Base-by-base conservation (phyloP, 2,113 vertebrate species). In the Mirounga angustirostris region DNA sequence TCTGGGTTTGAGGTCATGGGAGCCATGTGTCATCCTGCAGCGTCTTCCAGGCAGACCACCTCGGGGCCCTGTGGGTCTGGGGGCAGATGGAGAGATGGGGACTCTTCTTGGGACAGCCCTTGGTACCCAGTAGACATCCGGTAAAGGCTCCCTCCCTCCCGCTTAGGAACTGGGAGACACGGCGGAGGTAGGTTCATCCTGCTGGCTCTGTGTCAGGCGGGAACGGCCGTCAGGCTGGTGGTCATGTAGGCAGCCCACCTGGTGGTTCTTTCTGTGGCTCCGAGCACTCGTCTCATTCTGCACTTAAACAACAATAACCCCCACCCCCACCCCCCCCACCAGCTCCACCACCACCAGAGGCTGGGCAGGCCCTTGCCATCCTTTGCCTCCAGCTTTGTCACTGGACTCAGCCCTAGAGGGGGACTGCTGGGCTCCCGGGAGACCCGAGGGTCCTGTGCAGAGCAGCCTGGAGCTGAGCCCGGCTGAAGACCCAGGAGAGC, bases 221-320 rank as follows among this genome's bases (percentile, higher is more conserved):
- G 16, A 33, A 40, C 13, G 30, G 18, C 80, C 0, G 0, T 14
- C 36, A 2, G 3, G 5, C 12, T 0, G 13, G 40, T 0, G 9
- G 4, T 52, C 33, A 0, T 16, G 30, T 0, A 1, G 33, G 56
- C 2, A 2, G 58, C 4, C 71, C 7, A 0, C 46, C 79, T 50
- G 54, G 4, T 22, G 1, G 3, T 21, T 16, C 54, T 30, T 40
- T 4, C 74, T 4, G 65, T 4, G 73, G 50, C n/a, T 59, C 46
- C 78, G 21, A 1, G 54, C 46, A 21, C 71, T 0, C 0, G 26
- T 33, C 43, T 30, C 21, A 0, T 6, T 58, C 71, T 65, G 24
- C 61, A 0, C 21, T 7, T 21, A 46, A 18, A 18, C 7, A 4
- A 3, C 13, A 43, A 2, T 22, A 43, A 24, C 24, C 16, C 10